These are phyloP conservation scores for Apodemus sylvaticus DNA, from an alignment of 2,113 vertebrate species.

Conservation along the genomic window DNA sequence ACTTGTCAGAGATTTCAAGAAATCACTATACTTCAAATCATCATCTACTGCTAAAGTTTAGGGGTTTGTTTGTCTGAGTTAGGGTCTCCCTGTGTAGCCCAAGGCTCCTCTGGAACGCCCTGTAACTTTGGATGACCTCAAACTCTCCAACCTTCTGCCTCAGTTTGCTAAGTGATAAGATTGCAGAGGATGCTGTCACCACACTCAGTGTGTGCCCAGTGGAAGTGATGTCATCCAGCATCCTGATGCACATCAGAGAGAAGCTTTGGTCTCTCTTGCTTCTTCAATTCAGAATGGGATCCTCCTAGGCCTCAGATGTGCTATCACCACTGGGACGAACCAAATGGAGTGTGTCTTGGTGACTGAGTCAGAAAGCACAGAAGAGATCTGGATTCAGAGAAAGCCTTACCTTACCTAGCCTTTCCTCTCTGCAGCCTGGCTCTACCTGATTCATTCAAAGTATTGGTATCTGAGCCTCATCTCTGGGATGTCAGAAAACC, in stretches of 20 bases:
- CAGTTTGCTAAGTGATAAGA: neutral
- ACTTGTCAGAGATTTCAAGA: neutral
- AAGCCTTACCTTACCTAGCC: neutral
- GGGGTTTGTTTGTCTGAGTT: neutral
- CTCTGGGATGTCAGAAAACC: neutral
- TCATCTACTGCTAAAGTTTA: neutral
- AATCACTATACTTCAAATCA: neutral
- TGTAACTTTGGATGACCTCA: neutral
- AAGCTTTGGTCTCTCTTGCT: neutral
- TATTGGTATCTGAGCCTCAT: neutral
- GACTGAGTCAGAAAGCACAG: neutral
- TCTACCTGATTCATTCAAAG: neutral
- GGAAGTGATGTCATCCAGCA: neutral
- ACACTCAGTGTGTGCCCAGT: fast-evolving
- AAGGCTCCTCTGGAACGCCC: neutral
- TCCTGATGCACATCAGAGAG: fast-evolving
- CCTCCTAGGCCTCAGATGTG: neutral
- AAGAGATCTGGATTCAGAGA: neutral
- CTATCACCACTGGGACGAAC: neutral
- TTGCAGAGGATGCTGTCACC: neutral
- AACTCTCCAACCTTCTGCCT: neutral
- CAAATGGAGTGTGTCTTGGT: neutral
- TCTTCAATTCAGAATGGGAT: neutral
- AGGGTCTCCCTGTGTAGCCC: neutral
- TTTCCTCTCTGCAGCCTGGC: neutral